Evolutionary conservation across 2,797 vertebrate species (phyloP).

Genomic region (Crocidura indochinensis): DNA sequence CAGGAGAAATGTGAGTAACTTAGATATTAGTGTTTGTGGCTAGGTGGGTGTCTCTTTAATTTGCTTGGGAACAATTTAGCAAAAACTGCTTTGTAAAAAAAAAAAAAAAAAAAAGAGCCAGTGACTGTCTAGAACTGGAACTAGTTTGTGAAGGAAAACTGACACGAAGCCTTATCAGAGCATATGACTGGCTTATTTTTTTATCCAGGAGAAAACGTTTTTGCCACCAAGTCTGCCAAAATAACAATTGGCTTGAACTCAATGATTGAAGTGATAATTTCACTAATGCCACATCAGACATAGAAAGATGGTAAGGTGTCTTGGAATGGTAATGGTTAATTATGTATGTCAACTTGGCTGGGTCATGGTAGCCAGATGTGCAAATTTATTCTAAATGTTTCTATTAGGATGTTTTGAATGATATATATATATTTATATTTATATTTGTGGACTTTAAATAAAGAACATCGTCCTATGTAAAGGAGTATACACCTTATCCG

Average conservation of each 20-base stretch:
- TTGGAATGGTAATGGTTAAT: slow-evolving; percentile 17
- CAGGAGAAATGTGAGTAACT: slow-evolving; percentile 64
- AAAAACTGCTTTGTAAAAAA: slow-evolving; percentile 69
- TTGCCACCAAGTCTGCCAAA: slow-evolving; percentile 2
- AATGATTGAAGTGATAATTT: neutral
- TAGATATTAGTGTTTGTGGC: slow-evolving; percentile 5
- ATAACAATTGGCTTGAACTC: slow-evolving; percentile 12
- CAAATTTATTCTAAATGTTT: slow-evolving; percentile 25
- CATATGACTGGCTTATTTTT: slow-evolving; percentile 23
- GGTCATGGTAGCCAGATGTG: neutral
- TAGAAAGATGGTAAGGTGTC: neutral
- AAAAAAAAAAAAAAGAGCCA: slow-evolving; percentile 34
- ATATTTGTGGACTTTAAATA: neutral
- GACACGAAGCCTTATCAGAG: neutral
- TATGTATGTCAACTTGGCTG: neutral
- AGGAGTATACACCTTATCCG: neutral
- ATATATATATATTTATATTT: neutral
- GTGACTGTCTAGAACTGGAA: neutral
- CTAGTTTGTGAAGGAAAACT: slow-evolving; percentile 49
- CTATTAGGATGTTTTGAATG: neutral
- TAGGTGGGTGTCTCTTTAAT: slow-evolving; percentile 62
- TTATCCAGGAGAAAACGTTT: slow-evolving; percentile 8
- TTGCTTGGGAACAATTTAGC: slow-evolving; percentile 62
- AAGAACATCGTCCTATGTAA: neutral
- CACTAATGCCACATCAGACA: neutral